Base-by-base conservation (phyloP, 2,797 vertebrate species). In the Pterois miles region DNA sequence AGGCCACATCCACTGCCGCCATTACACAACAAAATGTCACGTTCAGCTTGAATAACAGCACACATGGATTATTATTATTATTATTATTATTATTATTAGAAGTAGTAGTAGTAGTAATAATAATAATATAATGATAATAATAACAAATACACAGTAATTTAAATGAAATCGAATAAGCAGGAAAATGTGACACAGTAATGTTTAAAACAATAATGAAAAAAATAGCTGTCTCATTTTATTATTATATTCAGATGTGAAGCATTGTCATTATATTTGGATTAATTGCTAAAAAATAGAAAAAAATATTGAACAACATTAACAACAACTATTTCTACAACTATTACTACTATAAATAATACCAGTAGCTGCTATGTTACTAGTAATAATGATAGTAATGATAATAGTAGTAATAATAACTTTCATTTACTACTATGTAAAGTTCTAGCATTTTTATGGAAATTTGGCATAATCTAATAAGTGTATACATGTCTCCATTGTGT, bases 1-100 rank as follows among this genome's bases (percentile, higher is more conserved):
- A 58, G 71, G 68, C 72, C 64, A 54, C 16, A 58, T 50, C 40
- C 70, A 40, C 60, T 33, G 80, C 29, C 78, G 79, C 76, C 72
- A 67, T 86, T 80, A 79, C 81, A 74, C 52, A 46, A 81, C 69
- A 73, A 76, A 74, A 81, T 9, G 59, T 69, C 59, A 58, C 58
- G 59, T 29, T 66, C 65, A 65, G 76, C 53, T 2, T 2, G 22
- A 81, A 60, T 27, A 59, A 80, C 71, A 50, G 2, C 78, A 75
- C 23, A 36, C 77, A 22, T 8, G 31, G n/a, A n/a, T n/a, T n/a
- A n/a, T n/a, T n/a, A n/a, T n/a, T n/a, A n/a, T n/a, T n/a, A n/a
- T n/a, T n/a, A n/a, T n/a, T n/a, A n/a, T n/a, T n/a, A n/a, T n/a
- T n/a, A n/a, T n/a, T n/a, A n/a, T n/a, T n/a, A n/a, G n/a, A n/a